A percentile compares a stretch with the other conserved stretches of the same genome.
Conservation (phyloP, 2,113 vertebrate species). For the Nothobranchius kuhntae region DNA sequence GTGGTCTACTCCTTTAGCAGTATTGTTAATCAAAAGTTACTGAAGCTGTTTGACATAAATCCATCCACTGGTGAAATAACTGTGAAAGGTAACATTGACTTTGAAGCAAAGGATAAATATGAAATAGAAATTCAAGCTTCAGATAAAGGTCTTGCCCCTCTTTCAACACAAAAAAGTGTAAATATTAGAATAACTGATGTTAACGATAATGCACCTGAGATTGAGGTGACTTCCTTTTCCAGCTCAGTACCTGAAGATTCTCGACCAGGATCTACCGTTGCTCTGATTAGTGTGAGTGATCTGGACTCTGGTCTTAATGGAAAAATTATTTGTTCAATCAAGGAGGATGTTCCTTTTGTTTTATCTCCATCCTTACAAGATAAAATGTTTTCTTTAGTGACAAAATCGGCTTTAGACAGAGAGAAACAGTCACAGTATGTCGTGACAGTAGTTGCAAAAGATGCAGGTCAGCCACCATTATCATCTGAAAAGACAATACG, state of each 20-base stretch:
- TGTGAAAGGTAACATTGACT: constrained; percentile 62
- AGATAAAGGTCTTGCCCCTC: constrained; percentile 16
- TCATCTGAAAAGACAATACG: constrained; percentile 52
- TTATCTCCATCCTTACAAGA: constrained; percentile 44
- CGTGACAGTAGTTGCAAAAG: constrained; percentile 54
- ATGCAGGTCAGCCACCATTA: constrained; percentile 44
- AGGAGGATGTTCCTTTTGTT: constrained; percentile 37
- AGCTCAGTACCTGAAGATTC: constrained; percentile 11
- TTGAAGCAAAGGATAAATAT: constrained; percentile 60
- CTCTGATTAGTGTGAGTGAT: constrained; percentile 43
- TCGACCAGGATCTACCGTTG: constrained; percentile 40
- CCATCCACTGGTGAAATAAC: constrained; percentile 59
- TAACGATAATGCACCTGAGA: constrained; percentile 37
- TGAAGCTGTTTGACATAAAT: too few relatives aligned
- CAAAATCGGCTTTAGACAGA: constrained; percentile 54
- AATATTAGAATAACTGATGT: constrained; percentile 30
- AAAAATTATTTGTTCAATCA: constrained; percentile 45
- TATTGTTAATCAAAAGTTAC: too few relatives aligned
- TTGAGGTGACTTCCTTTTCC: constrained; percentile 38
- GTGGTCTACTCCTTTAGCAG: too few relatives aligned
- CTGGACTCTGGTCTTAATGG: constrained; percentile 48
- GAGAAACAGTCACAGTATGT: constrained; percentile 57
- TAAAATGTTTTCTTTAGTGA: constrained; percentile 59
- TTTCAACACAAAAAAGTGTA: constrained; percentile 17
- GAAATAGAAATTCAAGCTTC: constrained; percentile 73